These are phyloP conservation scores for Ernsta delagoae DNA, from an alignment of 2,888 invertebrate species.

Conservation along the genomic window DNA sequence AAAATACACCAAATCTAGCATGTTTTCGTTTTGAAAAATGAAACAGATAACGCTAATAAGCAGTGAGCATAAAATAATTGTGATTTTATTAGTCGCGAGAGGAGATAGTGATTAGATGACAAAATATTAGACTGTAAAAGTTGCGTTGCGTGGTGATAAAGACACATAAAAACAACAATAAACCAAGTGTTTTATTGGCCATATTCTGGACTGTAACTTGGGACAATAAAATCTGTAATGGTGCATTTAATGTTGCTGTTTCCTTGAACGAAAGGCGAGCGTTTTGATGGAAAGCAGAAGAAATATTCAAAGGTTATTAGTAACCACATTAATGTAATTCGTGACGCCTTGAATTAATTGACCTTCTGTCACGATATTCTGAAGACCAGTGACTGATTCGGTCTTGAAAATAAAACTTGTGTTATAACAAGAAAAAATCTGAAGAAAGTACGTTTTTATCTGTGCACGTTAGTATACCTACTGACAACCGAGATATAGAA, in stretches of 20 bases:
- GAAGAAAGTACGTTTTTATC: not conserved
- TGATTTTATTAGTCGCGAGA: not conserved
- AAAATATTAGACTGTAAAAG: not conserved
- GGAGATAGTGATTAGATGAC: not conserved
- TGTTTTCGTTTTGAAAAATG: constrained; percentile 28
- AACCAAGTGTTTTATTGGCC: constrained; percentile 7
- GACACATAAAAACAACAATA: not conserved
- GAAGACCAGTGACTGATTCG: not conserved
- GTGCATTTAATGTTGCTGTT: not conserved
- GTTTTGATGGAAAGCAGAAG: constrained; percentile 5
- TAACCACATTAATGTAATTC: not conserved
- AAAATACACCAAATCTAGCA: constrained; percentile 57
- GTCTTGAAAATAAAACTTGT: not conserved
- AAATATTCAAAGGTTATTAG: not conserved
- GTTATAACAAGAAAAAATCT: not conserved
- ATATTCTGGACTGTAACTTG: constrained; percentile 4
- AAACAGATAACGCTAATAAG: too few relatives aligned
- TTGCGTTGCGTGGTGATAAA: not conserved
- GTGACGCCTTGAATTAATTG: not conserved
- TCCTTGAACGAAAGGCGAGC: not conserved
- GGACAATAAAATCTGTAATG: constrained; percentile 11
- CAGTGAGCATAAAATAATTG: too few relatives aligned
- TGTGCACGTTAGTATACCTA: not conserved
- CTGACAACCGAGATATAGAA: not conserved
- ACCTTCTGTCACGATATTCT: constrained; percentile 1